phyloP scores from a whole-genome alignment of 2,888 invertebrate genomes.

The Epicampocera succincta region DNA sequence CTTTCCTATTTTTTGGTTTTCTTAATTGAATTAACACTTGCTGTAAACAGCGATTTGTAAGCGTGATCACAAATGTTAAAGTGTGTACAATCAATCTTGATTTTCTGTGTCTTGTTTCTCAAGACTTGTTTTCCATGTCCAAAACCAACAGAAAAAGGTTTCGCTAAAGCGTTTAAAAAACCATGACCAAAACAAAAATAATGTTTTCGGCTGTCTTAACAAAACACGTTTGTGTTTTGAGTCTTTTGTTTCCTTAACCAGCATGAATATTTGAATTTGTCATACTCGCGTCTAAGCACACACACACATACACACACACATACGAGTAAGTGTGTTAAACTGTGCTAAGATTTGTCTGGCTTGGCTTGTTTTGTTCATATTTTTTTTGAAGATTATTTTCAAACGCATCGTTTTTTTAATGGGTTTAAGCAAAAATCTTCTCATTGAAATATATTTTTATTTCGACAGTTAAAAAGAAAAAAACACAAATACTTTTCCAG shows the following conservation, averaged over 20 bases:
- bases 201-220: background rate
- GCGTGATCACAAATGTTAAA: background rate
- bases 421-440: too few species aligned
- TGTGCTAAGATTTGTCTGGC: background rate
- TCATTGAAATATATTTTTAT: too few species aligned
- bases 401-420: too few species aligned
- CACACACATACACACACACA: too few species aligned
- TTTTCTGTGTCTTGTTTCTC: background rate
- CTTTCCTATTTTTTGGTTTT: slow-evolving; percentile 44
- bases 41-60: background rate
- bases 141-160: background rate
- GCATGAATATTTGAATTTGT: slow-evolving; percentile 8
- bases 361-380: too few species aligned
- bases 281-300: background rate
- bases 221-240: slow-evolving; percentile 24
- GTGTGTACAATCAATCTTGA: background rate
- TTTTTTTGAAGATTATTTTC: too few species aligned
- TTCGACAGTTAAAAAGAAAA: background rate
- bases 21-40: slow-evolving; percentile 65
- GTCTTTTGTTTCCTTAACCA: slow-evolving; percentile 21
- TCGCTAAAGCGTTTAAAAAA: slow-evolving; percentile 6
- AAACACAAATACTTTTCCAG: background rate
- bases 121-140: background rate
- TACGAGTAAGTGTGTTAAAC: too few species aligned
- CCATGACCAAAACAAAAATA: background rate